Conservation (phyloP, 2,797 vertebrate species). For the Champsocephalus gunnari region DNA sequence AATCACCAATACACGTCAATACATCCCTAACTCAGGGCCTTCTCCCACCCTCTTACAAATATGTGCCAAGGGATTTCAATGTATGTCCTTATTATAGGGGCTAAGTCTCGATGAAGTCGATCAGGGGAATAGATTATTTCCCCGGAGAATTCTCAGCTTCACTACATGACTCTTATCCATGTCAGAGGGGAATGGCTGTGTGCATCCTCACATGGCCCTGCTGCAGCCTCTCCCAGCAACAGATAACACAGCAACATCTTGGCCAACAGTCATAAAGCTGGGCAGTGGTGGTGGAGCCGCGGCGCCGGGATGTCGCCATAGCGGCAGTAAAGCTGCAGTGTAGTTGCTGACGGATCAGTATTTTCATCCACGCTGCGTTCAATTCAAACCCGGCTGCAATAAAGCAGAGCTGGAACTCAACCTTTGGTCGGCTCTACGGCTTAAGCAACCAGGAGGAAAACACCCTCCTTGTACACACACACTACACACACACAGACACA, state of each 20-base stretch:
- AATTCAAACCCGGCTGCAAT: conserved; percentile 71
- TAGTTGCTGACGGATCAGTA: conserved; percentile 67
- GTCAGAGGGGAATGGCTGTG: background rate
- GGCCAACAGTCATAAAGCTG: conserved; percentile 71
- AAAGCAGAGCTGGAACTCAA: conserved; percentile 85
- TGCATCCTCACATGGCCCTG: conserved; percentile 14
- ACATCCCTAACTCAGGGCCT: too few relatives aligned
- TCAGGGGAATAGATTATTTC: background rate
- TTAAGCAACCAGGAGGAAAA: conserved; percentile 58
- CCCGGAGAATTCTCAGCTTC: background rate
- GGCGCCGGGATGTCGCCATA: conserved; percentile 71
- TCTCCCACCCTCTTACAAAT: too few relatives aligned
- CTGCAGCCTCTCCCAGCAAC: conserved; percentile 51
- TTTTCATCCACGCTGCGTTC: conserved; percentile 34
- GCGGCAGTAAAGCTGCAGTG: conserved; percentile 65
- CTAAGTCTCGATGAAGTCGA: background rate
- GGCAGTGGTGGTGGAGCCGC: conserved; percentile 36
- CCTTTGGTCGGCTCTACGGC: conserved; percentile 80
- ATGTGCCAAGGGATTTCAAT: too few relatives aligned
- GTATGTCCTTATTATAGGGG: background rate
- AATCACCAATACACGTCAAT: too few relatives aligned
- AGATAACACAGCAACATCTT: conserved; percentile 65
- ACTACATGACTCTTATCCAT: background rate
- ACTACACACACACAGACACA: background rate
- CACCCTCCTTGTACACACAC: conserved; percentile 53